Base-by-base conservation (phyloP, 2,113 vertebrate species). In the Progne subis region DNA sequence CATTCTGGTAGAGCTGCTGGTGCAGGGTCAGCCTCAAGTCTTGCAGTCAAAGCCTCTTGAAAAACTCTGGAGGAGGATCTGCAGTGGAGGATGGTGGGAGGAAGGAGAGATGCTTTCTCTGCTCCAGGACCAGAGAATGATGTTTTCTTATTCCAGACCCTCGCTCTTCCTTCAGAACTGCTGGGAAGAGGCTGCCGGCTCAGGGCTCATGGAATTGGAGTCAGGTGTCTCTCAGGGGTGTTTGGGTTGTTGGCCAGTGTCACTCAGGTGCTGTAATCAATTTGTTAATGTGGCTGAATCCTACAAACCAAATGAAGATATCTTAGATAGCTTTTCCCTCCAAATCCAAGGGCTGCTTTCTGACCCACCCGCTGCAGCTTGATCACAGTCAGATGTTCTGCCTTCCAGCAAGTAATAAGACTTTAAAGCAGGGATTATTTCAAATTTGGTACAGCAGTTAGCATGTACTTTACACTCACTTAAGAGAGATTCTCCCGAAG, bases 401-500 rank as follows among this genome's bases (percentile, higher is more conserved):
- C 46, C 71, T 84, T 91, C 87, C 53, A 67, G 34, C 59, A 81
- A 89, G 59, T 74, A 85, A 69, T 41, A 46, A 46, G 65, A n/a
- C 59, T 88, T 81, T 29, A 34, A 31, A 63, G 13, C 4, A 4
- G 39, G 28, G 61, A 34, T 91, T 84, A 77, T 86, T 96, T 79
- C 81, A 46, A 26, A 91, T 93, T 81, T 8, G 34, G 68, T 75
- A 41, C 64, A 60, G 88, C 81, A 57, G 83, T 92, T 96, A 87
- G 49, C 78, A 89, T 49, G 50, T 76, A 59, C 76, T 95, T 96
- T 61, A 18, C 86, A 69, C 90, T 91, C 50, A n/a, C 72, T 95
- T 84, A 75, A 11, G 55, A 25, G 60, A 69, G 56, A 18, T 49
- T 74, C 41, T 87, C 64, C 87, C 74, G 14, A n/a, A 90, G 74